A percentile compares a stretch with the other conserved stretches of the same genome.
Conservation (phyloP, 2,113 vertebrate species). For the Brachyistius frenatus region DNA sequence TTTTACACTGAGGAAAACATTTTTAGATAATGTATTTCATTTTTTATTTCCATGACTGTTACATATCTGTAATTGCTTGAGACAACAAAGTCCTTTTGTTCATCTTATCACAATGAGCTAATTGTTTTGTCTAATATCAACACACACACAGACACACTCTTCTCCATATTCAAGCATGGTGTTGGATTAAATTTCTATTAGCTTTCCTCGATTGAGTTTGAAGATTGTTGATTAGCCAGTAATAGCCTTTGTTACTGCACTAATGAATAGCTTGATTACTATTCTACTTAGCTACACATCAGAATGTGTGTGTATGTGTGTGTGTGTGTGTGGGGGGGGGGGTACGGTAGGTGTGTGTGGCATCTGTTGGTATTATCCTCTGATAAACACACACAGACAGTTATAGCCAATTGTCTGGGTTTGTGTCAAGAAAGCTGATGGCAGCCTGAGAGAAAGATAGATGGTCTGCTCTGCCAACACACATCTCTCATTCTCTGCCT, state of each 20-base stretch:
- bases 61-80: slow-evolving; percentile 50
- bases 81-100: slow-evolving; percentile 61
- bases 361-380: slow-evolving; percentile 67
- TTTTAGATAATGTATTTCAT: slow-evolving; percentile 26
- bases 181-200: slow-evolving; percentile 85
- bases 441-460: slow-evolving; percentile 68
- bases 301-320: slow-evolving; percentile 46
- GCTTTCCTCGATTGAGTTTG: slow-evolving; percentile 86
- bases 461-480: slow-evolving; percentile 61
- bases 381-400: slow-evolving; percentile 59
- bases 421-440: slow-evolving; percentile 72
- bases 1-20: slow-evolving; percentile 11
- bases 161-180: slow-evolving; percentile 71
- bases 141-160: slow-evolving; percentile 54
- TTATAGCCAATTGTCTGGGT: slow-evolving; percentile 69
- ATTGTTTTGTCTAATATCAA: slow-evolving; percentile 67
- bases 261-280: slow-evolving; percentile 90
- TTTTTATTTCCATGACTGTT: slow-evolving; percentile 32
- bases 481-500: slow-evolving; percentile 48
- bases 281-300: slow-evolving; percentile 79
- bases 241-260: slow-evolving; percentile 87
- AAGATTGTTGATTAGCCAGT: slow-evolving; percentile 88
- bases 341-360: slow-evolving; percentile 17
- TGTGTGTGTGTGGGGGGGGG: slow-evolving; percentile 26
- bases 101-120: slow-evolving; percentile 59